These are phyloP conservation scores for Chelon labrosus DNA, from an alignment of 2,797 vertebrate genomes.

Conservation along the genomic window DNA sequence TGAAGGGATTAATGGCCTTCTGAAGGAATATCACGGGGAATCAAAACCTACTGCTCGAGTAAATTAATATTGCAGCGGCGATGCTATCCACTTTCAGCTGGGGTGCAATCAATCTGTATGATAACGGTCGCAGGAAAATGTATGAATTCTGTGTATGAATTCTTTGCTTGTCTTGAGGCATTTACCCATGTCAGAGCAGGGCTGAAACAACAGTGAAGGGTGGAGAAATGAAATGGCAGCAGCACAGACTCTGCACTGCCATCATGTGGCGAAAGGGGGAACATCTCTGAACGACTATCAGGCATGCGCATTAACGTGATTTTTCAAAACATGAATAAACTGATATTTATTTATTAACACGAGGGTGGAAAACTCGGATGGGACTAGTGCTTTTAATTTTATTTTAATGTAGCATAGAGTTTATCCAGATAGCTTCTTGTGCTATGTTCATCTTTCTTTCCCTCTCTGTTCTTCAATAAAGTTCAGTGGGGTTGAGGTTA, in stretches of 20 bases:
- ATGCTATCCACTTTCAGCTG: conserved; percentile 24
- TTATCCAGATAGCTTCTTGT: too few species aligned
- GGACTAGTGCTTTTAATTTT: too few species aligned
- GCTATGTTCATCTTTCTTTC: too few species aligned
- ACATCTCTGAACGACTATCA: neutral
- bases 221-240: conserved; percentile 1
- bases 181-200: conserved; percentile 36
- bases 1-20: conserved; percentile 61
- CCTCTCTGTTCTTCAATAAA: too few species aligned
- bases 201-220: neutral
- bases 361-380: too few species aligned
- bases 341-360: too few species aligned
- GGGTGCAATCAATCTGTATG: conserved; percentile 13
- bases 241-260: conserved; percentile 50
- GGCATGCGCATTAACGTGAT: neutral
- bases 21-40: conserved; percentile 54
- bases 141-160: neutral
- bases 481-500: too few species aligned
- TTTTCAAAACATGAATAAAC: too few species aligned
- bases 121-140: conserved; percentile 1
- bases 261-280: conserved; percentile 51
- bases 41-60: conserved; percentile 36
- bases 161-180: conserved; percentile 25
- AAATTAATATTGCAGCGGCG: conserved; percentile 47
- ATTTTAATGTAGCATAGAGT: too few species aligned